Evolutionary conservation across 2,888 invertebrate genomes (phyloP), one percentile per base, ranked within the genome.

Genomic region (Melipona beecheii): DNA sequence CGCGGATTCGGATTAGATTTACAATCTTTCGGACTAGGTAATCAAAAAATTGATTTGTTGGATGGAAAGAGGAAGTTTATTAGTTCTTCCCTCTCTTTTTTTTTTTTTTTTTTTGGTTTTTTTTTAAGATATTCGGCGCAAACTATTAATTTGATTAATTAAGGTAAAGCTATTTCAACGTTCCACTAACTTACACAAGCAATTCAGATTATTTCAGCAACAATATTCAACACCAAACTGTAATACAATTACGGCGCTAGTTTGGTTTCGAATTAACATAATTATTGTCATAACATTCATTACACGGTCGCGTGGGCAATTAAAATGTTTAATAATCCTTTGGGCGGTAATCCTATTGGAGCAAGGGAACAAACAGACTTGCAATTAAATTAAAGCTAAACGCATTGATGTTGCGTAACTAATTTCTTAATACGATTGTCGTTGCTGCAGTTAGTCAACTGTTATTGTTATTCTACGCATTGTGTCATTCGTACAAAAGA

Each of bases 191-290:
- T 54, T 27, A 68, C 19, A 19, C 24, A 52, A 24, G 21, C 52
- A 21, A 21, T 52, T 52, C 52, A 31, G 21, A 9, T 11, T 56
- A 36, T 70, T 70, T 56, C 19, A 17, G 19, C 4, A 70, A 36
- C n/a, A 36, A 17, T 36, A 31, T 11, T n/a, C 17, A 56, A 70
- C 15, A 17, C 17, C 36, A 70, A 70, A 71, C 24, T 24, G 9
- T 50, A n/a, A 60, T 73, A 31, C 27, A 21, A 31, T 58, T 21
- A 73, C 27, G 27, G 15, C 15, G n/a, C 6, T 50, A 17, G 11
- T 62, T n/a, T 50, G 50, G 17, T 73, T 73, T 49, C 50, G n/a
- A 73, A 60, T 73, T 58, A 73, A 73, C 50, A n/a, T 62, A 62
- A 73, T 62, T 73, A 31, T 49, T 50, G 58, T 43, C 17, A 50